Percentiles rank a stretch among this genome's conserved stretches.
Conservation (phyloP, 2,113 vertebrate genomes). For the Gopherus evgoodei region DNA sequence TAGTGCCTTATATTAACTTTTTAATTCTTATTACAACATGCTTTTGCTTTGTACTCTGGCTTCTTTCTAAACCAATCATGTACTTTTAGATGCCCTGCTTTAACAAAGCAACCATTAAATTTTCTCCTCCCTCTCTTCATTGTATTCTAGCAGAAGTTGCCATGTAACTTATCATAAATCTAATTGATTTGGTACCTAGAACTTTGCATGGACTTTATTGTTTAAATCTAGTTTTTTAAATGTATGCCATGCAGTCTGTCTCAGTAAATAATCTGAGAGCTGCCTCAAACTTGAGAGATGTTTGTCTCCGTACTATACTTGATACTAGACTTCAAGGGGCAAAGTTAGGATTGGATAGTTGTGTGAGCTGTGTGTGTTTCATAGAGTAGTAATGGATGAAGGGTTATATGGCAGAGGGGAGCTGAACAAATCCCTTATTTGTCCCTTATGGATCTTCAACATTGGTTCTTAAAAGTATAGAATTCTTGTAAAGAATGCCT, state of each 20-base stretch:
- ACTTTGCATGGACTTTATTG: background rate
- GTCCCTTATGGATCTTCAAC: background rate
- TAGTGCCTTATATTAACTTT: background rate
- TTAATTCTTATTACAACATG: background rate
- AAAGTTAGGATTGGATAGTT: background rate
- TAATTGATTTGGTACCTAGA: background rate
- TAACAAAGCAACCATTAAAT: background rate
- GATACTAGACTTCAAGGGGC: background rate
- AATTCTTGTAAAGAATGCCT: background rate
- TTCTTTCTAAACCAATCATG: background rate
- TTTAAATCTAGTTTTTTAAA: background rate
- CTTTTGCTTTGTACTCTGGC: background rate
- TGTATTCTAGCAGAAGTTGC: background rate
- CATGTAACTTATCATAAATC: background rate
- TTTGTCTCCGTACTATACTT: background rate
- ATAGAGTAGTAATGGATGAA: background rate
- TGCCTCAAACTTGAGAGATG: background rate
- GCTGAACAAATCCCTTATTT: background rate
- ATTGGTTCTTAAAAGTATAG: background rate
- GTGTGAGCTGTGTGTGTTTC: background rate
- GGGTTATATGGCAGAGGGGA: background rate
- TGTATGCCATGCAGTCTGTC: background rate
- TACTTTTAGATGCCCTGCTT: background rate
- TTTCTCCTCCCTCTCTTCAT: background rate
- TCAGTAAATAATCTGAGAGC: background rate